Base-by-base conservation (phyloP, 2,113 vertebrate species). In the Periophthalmus modestus region DNA sequence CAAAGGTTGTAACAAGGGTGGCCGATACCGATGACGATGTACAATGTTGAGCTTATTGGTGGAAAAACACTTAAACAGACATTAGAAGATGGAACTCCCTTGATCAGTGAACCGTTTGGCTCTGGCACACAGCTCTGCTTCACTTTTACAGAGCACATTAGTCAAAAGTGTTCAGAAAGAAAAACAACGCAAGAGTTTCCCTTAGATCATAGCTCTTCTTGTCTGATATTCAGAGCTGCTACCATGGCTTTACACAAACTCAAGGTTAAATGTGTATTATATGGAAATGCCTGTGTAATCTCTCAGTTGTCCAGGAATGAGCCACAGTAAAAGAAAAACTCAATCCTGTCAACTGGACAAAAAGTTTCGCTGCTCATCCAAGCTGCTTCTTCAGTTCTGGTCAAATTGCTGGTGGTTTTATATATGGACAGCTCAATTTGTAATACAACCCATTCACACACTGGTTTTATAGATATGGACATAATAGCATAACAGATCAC, bases 1-100 rank as follows among this genome's bases (percentile, higher is more conserved):
- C 75, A 82, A 62, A 74, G 59, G 74, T 70, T 18, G 55, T 75
- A 66, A 78, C 57, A 13, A 83, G 81, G 85, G 85, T 89, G 88
- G 88, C 55, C 82, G 11, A 10, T 36, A 34, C 62, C 52, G 69
- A 36, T 72, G 74, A 70, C 69, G 76, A 86, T 82, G 74, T 80
- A 67, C 70, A 62, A 74, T 66, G 71, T 66, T 73, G 59, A 69
- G 75, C 33, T 28, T 57, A 76, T 79, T 77, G 73, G 82, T 89
- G 86, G 76, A 83, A 85, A 85, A 87, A 58, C 58, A 76, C 69
- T 85, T 79, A 82, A 19, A 77, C 68, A 72, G 54, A 61, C 48
- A 66, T 47, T 10, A 54, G 18, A 69, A 74, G 50, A 78, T 77
- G 69, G 78, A 77, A 28, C 39, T 59, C 72, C n/a, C 39, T 69